These are phyloP conservation scores for Pholis gunnellus DNA, from an alignment of 2,113 vertebrate genomes.

Conservation along the genomic window DNA sequence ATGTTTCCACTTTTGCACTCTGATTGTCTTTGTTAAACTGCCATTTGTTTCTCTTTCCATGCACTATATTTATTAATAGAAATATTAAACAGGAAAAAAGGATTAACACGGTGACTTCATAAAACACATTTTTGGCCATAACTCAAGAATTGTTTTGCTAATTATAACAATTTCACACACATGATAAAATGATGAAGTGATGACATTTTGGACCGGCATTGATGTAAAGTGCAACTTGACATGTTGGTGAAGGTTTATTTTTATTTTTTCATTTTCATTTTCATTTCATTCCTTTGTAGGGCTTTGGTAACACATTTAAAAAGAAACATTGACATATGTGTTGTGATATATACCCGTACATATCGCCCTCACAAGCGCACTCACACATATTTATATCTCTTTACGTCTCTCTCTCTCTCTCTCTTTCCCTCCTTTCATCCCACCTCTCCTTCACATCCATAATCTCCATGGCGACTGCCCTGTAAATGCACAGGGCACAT, in stretches of 20 bases:
- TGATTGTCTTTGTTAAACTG: no score
- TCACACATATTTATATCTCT: slow-evolving; percentile 39
- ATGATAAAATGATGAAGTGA: neutral
- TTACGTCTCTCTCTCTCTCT: slow-evolving; percentile 11
- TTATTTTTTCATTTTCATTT: no score
- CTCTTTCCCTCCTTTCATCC: slow-evolving; percentile 34
- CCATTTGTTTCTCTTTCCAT: no score
- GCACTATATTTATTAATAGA: no score
- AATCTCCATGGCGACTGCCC: slow-evolving; percentile 66
- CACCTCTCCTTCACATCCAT: slow-evolving; percentile 60
- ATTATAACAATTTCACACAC: neutral
- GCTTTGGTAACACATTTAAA: neutral
- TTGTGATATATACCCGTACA: slow-evolving; percentile 9
- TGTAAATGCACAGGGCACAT: slow-evolving; percentile 43
- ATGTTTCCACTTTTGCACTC: no score
- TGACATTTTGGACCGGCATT: neutral
- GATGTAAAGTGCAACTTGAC: no score
- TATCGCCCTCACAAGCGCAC: neutral
- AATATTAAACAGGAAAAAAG: no score
- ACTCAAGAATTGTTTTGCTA: neutral
- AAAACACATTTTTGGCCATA: no score
- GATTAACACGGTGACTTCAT: neutral
- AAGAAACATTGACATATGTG: slow-evolving; percentile 22
- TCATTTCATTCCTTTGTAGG: neutral
- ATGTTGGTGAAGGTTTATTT: no score